Evolutionary conservation across 2,888 invertebrate genomes (phyloP).

Genomic region (Girardia tigrina): DNA sequence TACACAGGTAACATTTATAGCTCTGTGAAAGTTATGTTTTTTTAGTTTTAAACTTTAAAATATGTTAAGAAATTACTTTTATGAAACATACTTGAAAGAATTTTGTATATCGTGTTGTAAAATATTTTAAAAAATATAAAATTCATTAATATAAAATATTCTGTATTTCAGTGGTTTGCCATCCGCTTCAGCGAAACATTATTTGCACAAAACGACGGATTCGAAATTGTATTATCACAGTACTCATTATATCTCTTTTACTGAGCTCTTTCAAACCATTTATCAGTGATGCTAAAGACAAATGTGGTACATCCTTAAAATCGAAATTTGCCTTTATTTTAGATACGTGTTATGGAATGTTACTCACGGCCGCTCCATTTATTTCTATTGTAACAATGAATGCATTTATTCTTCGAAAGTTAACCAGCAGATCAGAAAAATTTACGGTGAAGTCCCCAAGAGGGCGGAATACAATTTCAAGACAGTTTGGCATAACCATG

Average conservation of each 20-base stretch:
- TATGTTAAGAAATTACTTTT: too few relatives aligned
- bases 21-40: too few relatives aligned
- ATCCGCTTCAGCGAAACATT: conserved; percentile 41
- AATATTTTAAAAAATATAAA: too few relatives aligned
- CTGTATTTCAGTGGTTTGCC: conserved; percentile 39
- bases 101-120: too few relatives aligned
- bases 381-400: conserved; percentile 42
- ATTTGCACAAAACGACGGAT: conserved; percentile 42
- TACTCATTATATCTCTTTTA: conserved; percentile 39
- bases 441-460: conserved; percentile 37
- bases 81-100: too few relatives aligned
- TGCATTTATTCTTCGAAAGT: conserved; percentile 40
- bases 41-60: too few relatives aligned
- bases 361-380: conserved; percentile 42
- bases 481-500: conserved; percentile 45
- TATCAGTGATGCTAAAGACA: conserved; percentile 9
- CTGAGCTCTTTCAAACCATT: conserved; percentile 42
- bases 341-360: conserved; percentile 41
- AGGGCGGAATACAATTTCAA: conserved; percentile 38
- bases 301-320: conserved; percentile 13
- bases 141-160: too few relatives aligned
- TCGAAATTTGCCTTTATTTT: conserved; percentile 39
- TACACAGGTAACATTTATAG: too few relatives aligned
- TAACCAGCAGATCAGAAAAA: conserved; percentile 38
- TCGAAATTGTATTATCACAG: conserved; percentile 37